A percentile compares a stretch with the other conserved stretches of the same genome.
Evolutionary conservation across 2,888 invertebrate species (phyloP).

Genomic region (Hyppa rectilinea): DNA sequence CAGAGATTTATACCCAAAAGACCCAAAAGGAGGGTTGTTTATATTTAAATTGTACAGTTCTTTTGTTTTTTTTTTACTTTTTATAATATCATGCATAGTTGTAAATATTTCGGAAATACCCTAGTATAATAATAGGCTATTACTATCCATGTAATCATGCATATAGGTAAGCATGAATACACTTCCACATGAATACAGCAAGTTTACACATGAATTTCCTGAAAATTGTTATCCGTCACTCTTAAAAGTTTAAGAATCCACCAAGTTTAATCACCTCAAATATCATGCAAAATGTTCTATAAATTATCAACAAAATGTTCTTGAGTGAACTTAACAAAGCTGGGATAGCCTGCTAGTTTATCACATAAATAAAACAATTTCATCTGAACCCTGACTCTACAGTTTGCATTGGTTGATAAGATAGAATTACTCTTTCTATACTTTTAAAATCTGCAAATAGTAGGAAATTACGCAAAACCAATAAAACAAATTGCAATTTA

Average conservation of each 20-base stretch:
- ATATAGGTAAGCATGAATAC: not conserved
- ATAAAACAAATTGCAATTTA: not conserved
- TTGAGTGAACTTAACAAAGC: not conserved
- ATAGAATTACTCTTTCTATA: slow-evolving; percentile 28
- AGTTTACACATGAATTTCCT: not conserved
- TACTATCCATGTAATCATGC: not conserved
- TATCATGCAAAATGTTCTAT: slow-evolving; percentile 7
- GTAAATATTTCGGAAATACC: no score
- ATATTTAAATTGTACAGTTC: not conserved
- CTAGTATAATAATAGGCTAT: no score
- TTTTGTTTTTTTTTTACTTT: not conserved
- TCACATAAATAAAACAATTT: slow-evolving; percentile 49
- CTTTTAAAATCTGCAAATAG: slow-evolving; percentile 12
- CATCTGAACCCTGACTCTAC: slow-evolving; percentile 44
- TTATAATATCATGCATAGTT: not conserved
- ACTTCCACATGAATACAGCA: not conserved
- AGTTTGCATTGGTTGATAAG: slow-evolving; percentile 48
- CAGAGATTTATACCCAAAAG: not conserved
- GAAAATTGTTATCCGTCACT: not conserved
- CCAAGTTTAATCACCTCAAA: slow-evolving; percentile 44
- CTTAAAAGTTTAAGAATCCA: not conserved
- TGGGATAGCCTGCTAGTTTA: slow-evolving; percentile 21
- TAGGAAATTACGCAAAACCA: not conserved
- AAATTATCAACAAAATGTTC: slow-evolving; percentile 21
- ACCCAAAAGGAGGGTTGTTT: not conserved